phyloP scores from a whole-genome alignment of 2,888 invertebrate species.

The Coremacera marginata region DNA sequence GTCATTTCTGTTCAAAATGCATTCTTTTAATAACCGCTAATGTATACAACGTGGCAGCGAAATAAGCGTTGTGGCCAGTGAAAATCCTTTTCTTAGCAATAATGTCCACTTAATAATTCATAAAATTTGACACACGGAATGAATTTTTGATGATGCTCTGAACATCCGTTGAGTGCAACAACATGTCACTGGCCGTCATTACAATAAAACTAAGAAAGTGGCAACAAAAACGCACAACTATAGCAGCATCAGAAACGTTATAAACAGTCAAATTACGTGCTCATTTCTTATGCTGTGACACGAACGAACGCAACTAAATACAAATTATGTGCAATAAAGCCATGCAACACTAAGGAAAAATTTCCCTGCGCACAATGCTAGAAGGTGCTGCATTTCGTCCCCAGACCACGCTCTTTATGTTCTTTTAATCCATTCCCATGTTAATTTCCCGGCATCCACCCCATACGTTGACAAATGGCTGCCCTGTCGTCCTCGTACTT shows the following conservation, averaged over 20 bases:
- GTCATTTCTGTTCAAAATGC: background rate
- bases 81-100: slow-evolving; percentile 40
- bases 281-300: slow-evolving; percentile 61
- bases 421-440: background rate
- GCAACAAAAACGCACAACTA: background rate
- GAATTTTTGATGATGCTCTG: slow-evolving; percentile 26
- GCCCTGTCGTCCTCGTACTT: background rate
- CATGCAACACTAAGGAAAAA: background rate
- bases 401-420: background rate
- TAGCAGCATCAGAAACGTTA: too few relatives aligned
- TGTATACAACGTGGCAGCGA: background rate
- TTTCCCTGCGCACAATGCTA: background rate
- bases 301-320: slow-evolving; percentile 51
- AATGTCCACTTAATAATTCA: slow-evolving; percentile 30
- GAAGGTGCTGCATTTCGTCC: background rate
- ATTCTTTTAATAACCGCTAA: background rate
- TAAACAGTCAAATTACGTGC: slow-evolving; percentile 36
- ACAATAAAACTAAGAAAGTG: background rate
- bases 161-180: background rate
- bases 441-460: background rate
- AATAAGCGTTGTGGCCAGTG: background rate
- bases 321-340: background rate
- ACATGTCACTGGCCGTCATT: background rate
- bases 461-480: background rate
- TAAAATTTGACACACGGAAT: slow-evolving; percentile 21